Conservation (phyloP, 2,113 vertebrate genomes). For the Anguilla rostrata region DNA sequence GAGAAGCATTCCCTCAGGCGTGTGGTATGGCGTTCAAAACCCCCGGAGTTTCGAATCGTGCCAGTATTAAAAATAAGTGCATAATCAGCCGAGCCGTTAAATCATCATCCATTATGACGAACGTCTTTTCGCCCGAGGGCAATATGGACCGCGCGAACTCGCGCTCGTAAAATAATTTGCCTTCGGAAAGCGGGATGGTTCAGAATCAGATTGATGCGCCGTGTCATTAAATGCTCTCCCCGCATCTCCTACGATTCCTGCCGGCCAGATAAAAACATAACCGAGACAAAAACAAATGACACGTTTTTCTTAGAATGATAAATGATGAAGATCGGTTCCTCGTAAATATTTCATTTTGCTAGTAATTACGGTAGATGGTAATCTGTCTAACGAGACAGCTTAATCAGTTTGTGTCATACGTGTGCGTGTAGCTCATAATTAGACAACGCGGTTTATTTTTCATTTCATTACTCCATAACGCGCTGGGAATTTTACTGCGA, state of each 20-base stretch:
- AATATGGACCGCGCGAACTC: background rate
- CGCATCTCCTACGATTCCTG: background rate
- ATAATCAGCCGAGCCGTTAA: background rate
- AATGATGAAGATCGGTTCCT: background rate
- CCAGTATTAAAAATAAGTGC: background rate
- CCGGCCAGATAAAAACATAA: too few species aligned
- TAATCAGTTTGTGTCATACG: background rate
- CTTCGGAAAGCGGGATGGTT: background rate
- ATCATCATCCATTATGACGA: background rate
- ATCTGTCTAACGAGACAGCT: background rate
- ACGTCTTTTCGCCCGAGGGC: background rate
- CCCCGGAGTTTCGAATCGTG: background rate
- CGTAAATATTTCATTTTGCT: conserved; percentile 13
- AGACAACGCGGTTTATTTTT: background rate
- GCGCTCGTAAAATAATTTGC: too few species aligned
- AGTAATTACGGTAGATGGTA: background rate
- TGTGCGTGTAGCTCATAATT: background rate
- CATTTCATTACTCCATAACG: background rate
- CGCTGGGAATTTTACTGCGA: too few species aligned
- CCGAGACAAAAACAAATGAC: background rate
- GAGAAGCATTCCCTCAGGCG: background rate
- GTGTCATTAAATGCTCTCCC: background rate
- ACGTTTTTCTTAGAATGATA: background rate
- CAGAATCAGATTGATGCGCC: background rate
- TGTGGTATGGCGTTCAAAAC: background rate